Base-by-base conservation (phyloP, 2,797 vertebrate species). In the Dryobates pubescens region DNA sequence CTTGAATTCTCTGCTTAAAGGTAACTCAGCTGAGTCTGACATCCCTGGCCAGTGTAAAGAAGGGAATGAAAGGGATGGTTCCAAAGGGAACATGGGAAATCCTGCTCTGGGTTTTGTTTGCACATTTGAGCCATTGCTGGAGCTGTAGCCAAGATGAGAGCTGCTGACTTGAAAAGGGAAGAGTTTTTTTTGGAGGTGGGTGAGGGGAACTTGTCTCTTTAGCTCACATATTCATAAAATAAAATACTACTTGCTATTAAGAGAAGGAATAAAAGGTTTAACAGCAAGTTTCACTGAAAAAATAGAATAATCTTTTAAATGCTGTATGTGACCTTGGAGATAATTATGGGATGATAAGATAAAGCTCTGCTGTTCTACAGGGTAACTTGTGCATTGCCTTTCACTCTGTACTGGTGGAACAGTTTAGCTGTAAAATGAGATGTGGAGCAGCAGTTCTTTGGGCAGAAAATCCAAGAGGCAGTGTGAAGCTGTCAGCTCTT, bases 221-320 rank as follows among this genome's bases (percentile, higher is more conserved):
- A n/a, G 65, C n/a, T 86, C 27, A 8, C 45, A 23, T 45, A 32
- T 68, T 90, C 65, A 88, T 78, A 89, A 91, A 73, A 27, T 73
- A 80, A 68, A 57, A 34, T 26, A 27, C 5, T 36, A 64, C n/a
- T 92, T 92, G 29, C 30, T 54, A 12, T 90, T 68, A 32, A 73
- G 19, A 90, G 77, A 70, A 74, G 34, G 68, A 61, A 86, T 89
- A 27, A 64, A 71, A 86, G 4, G 22, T 32, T 93, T 76, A 63
- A 63, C 81, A 77, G 23, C 51, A 54, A 29, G 12, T 57, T 79
- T 49, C 18, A 26, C 23, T 59, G 62, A 64, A 65, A 65, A 62
- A 64, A 18, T 53, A 32, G 22, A 92, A 84, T 22, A 38, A 32
- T 56, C 26, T 32, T 54, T 74, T 2, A 8, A 77, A 58, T 76